A percentile compares a stretch with the other conserved stretches of the same genome.
Conservation (phyloP, 2,888 invertebrate genomes). For the Ophion obscuratus region DNA sequence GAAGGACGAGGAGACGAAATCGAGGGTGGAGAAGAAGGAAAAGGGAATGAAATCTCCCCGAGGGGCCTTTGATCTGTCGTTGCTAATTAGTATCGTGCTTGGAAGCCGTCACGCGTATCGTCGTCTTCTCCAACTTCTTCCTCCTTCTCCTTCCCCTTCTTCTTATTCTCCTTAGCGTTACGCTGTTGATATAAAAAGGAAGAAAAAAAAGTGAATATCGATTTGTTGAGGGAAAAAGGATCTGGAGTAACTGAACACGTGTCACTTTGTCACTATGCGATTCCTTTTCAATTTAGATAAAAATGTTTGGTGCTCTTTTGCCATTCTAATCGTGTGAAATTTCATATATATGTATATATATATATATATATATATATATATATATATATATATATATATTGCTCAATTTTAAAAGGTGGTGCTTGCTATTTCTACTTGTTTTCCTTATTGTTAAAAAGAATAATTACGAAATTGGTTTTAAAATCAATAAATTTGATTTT, state of each 20-base stretch:
- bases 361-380: neutral
- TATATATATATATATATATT: neutral
- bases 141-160: slow-evolving; percentile 48
- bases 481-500: no score
- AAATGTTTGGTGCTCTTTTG: neutral
- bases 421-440: neutral
- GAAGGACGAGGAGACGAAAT: slow-evolving; percentile 51
- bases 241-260: neutral
- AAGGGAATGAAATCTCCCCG: slow-evolving; percentile 63
- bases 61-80: slow-evolving; percentile 70
- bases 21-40: slow-evolving; percentile 46
- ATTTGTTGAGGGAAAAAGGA: slow-evolving; percentile 18
- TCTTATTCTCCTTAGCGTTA: neutral
- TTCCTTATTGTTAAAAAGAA: neutral
- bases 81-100: slow-evolving; percentile 71
- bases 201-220: slow-evolving; percentile 11
- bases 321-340: no score
- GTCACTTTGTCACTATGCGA: neutral
- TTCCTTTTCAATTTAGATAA: neutral
- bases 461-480: neutral
- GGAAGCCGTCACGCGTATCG: slow-evolving; percentile 65
- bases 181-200: slow-evolving; percentile 2
- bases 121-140: slow-evolving; percentile 60
- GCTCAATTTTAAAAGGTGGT: neutral
- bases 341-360: neutral